These are phyloP conservation scores for Meloe dianella DNA, from an alignment of 2,888 invertebrate genomes.

Conservation along the genomic window DNA sequence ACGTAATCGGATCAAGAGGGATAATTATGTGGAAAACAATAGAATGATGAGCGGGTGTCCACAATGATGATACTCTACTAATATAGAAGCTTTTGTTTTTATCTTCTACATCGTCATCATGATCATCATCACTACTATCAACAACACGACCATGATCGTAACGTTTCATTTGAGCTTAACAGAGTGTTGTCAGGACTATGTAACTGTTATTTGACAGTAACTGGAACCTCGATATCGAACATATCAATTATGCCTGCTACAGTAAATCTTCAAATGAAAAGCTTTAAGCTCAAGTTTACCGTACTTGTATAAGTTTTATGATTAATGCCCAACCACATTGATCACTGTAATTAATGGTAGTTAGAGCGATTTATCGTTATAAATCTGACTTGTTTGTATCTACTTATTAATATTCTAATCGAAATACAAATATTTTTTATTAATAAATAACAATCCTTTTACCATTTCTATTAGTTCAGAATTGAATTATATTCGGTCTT, in stretches of 20 bases:
- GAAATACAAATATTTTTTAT: no score
- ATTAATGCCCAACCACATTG: constrained; percentile 11
- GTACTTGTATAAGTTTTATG: constrained; percentile 12
- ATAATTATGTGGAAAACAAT: constrained; percentile 39
- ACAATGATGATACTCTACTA: constrained; percentile 16
- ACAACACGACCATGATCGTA: constrained; percentile 22
- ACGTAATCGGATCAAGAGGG: constrained; percentile 39
- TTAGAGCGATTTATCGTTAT: neutral
- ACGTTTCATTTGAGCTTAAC: constrained; percentile 17
- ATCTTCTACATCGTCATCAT: constrained; percentile 17
- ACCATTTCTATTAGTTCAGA: neutral
- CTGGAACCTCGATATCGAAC: constrained; percentile 9
- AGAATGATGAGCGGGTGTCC: constrained; percentile 32
- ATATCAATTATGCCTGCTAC: constrained; percentile 8
- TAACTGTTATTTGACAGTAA: constrained; percentile 11
- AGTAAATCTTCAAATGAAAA: constrained; percentile 12
- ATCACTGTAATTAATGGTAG: neutral
- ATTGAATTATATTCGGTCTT: neutral
- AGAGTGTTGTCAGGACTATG: constrained; percentile 1
- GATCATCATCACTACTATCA: constrained; percentile 12
- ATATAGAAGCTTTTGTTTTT: constrained; percentile 18
- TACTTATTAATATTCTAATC: no score
- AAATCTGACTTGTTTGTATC: neutral
- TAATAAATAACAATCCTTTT: no score
- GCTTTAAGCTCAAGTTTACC: neutral